Base-by-base conservation (phyloP, 2,797 vertebrate species). In the Pteropus rufus region DNA sequence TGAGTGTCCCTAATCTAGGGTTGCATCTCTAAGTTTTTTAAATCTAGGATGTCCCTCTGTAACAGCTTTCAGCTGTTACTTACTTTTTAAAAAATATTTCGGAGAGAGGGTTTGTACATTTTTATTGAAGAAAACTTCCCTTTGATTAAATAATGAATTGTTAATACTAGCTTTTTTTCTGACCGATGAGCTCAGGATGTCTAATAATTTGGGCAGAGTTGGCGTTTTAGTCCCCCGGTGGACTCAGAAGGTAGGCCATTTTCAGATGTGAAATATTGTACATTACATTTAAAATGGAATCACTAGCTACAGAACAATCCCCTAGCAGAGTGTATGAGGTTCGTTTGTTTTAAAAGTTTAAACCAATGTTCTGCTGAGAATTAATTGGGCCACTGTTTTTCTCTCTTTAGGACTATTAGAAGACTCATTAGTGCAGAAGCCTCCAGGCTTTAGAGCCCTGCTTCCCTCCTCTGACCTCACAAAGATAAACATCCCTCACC, bases 351-450 rank as follows among this genome's bases (percentile, higher is more conserved):
- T 88, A 87, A 87, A 26, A 31, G n/a, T 31, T 93, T 34, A 72
- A 60, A 92, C 21, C 46, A 19, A 0, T 80, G 54, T 83, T 94
- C 44, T 94, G 44, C 49, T 14, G n/a, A 75, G 44, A 91, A 41
- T 97, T 89, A 97, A 31, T 36, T 56, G 76, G 67, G 58, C 34
- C 86, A 81, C 76, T 75, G 79, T 91, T 97, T 96, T 92, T 97
- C 83, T 97, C 81, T 94, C 97, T 65, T 72, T 96, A 99, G 98
- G 98, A 99, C 97, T 99, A 99, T 98, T 99, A 99, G 97, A 98
- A 97, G 98, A 97, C 87, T 95, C 96, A 41, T 97, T 97, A 94
- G 96, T 79, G 58, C 97, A 93, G 98, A 98, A 96, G 97, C 97
- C 81, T 95, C 98, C 93, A 96, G 96, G 97, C 97, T 95, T 26